Conservation (phyloP, 2,888 invertebrate species). For the Lamellibrachia columna region DNA sequence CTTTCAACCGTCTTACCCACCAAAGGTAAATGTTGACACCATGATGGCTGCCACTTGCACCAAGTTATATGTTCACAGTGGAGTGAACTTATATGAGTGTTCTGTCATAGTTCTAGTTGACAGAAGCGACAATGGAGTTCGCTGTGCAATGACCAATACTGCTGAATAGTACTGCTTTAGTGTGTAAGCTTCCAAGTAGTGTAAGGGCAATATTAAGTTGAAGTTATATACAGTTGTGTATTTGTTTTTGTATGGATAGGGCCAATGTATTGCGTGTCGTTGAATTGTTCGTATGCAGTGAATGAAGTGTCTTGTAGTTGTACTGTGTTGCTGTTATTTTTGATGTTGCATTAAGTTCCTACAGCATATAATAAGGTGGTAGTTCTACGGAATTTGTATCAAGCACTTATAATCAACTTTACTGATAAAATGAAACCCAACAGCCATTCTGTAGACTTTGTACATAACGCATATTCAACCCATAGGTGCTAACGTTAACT, state of each 20-base stretch:
- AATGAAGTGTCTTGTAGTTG: not conserved
- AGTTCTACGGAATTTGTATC: not conserved
- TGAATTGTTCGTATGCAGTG: not conserved
- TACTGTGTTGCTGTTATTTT: not conserved
- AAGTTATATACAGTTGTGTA: not conserved
- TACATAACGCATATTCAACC: not conserved
- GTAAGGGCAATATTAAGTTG: not conserved
- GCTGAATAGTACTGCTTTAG: slow-evolving; percentile 5
- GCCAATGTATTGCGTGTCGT: not conserved
- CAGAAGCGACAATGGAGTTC: not conserved
- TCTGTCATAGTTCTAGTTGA: not conserved
- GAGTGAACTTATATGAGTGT: not conserved
- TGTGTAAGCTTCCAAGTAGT: not conserved
- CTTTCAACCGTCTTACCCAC: not conserved
- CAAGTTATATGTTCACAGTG: not conserved
- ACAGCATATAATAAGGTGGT: not conserved
- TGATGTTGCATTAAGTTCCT: not conserved
- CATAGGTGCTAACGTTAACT: not conserved
- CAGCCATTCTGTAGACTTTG: not conserved
- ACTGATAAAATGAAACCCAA: not conserved
- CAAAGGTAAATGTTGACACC: not conserved
- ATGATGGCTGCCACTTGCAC: not conserved
- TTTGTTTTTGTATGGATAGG: not conserved
- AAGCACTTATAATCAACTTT: not conserved
- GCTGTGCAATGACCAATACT: not conserved